phyloP scores from a whole-genome alignment of 2,113 vertebrate genomes.

The Phasianus colchicus region DNA sequence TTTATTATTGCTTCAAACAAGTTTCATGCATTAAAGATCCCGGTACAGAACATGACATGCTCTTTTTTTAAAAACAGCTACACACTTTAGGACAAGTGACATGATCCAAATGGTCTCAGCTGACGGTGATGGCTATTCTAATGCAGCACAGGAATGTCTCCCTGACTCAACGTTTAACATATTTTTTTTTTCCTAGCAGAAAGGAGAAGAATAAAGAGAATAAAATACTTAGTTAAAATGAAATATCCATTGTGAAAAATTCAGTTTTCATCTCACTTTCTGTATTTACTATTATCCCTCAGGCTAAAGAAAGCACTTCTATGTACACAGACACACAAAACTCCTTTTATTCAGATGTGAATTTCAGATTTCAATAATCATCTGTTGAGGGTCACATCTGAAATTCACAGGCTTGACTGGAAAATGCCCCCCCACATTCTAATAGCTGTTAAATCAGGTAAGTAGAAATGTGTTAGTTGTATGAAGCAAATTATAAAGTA shows the following conservation, averaged over 20 bases:
- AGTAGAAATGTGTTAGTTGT: background rate
- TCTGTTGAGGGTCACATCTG: conserved; percentile 15
- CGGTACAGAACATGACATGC: conserved; percentile 72
- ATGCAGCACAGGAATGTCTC: conserved; percentile 60
- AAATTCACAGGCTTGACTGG: conserved; percentile 6
- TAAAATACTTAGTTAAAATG: conserved; percentile 14
- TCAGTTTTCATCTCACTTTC: conserved; percentile 29
- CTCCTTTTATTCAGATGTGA: conserved; percentile 10
- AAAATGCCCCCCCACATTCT: conserved; percentile 10
- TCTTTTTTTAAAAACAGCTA: conserved; percentile 74
- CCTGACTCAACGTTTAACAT: conserved; percentile 34
- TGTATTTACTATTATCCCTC: background rate
- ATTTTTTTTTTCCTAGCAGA: conserved; percentile 40
- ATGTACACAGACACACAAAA: background rate
- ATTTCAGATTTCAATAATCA: conserved; percentile 25
- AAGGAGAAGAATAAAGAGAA: background rate
- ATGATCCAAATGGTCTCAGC: conserved; percentile 72
- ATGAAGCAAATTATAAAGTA: conserved; percentile 6
- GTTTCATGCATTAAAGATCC: conserved; percentile 77
- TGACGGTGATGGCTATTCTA: conserved; percentile 74
- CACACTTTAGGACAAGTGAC: conserved; percentile 72
- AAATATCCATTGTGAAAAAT: conserved; percentile 8
- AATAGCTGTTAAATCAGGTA: background rate
- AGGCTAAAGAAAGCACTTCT: conserved; percentile 20
- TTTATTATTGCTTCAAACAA: conserved; percentile 78